These are phyloP conservation scores for Gymnobelideus leadbeateri DNA, from an alignment of 2,113 vertebrate species.

Conservation along the genomic window DNA sequence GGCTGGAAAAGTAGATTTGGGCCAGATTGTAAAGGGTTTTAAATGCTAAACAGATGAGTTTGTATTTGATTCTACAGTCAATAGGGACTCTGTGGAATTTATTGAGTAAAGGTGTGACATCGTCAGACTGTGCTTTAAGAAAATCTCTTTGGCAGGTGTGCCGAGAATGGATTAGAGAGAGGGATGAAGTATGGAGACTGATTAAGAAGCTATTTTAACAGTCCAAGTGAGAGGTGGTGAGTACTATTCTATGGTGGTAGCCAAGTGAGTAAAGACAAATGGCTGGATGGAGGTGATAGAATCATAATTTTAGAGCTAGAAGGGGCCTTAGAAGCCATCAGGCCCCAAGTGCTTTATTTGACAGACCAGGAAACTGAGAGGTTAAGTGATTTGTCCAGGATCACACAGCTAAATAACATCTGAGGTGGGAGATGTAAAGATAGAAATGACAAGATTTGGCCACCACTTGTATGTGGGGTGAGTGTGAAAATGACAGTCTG, in stretches of 20 bases:
- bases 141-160: not conserved
- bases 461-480: not conserved
- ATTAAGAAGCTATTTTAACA: not conserved
- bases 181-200: not conserved
- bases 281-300: not conserved
- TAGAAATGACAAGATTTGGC: not conserved
- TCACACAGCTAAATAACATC: not conserved
- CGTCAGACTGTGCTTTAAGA: not conserved
- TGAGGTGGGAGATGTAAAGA: not conserved
- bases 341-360: not conserved
- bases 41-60: not conserved
- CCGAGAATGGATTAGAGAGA: not conserved
- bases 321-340: not conserved
- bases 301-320: not conserved
- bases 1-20: not conserved
- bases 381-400: not conserved
- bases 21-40: not conserved
- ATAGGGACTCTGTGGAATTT: not conserved
- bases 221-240: not conserved
- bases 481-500: not conserved
- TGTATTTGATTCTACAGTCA: not conserved
- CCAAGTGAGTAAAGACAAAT: not conserved
- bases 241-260: not conserved
- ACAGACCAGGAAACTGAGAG: not conserved
- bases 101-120: slow-evolving; percentile 6